Evolutionary conservation across 2,113 vertebrate species (phyloP).

Genomic region (Ceuthmochares aereus): DNA sequence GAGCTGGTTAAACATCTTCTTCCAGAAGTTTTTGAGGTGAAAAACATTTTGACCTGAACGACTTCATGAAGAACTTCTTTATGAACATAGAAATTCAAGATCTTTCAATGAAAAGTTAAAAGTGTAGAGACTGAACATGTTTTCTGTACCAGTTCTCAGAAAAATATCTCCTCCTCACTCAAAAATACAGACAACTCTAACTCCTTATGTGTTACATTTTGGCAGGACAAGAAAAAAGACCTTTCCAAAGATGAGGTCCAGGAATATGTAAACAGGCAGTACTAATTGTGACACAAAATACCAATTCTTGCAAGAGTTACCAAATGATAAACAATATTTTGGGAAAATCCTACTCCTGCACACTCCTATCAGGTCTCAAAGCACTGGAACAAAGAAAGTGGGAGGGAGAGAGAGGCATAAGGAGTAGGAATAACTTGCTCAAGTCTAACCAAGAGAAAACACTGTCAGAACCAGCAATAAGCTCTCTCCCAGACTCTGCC

Average conservation of each 20-base stretch:
- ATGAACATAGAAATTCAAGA: neutral
- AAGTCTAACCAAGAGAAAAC: neutral
- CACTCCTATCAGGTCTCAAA: neutral
- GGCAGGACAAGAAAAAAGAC: neutral
- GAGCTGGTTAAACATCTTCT: neutral
- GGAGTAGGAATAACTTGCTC: neutral
- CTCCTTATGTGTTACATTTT: neutral
- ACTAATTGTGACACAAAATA: neutral
- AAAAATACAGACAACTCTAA: neutral
- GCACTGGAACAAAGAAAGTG: neutral
- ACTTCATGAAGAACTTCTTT: neutral
- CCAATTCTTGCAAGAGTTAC: neutral
- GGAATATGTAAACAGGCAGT: neutral
- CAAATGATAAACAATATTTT: neutral
- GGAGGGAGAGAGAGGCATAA: neutral
- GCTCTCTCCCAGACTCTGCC: neutral
- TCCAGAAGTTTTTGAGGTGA: neutral
- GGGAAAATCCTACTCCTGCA: neutral
- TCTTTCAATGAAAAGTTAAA: neutral
- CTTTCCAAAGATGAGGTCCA: neutral
- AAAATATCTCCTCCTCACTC: neutral
- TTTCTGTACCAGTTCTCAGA: neutral
- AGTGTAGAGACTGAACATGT: neutral
- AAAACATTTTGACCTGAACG: neutral
- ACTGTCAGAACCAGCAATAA: neutral